These are phyloP conservation scores for Agonopterix alstromeriana DNA, from an alignment of 2,888 invertebrate genomes.

Conservation along the genomic window DNA sequence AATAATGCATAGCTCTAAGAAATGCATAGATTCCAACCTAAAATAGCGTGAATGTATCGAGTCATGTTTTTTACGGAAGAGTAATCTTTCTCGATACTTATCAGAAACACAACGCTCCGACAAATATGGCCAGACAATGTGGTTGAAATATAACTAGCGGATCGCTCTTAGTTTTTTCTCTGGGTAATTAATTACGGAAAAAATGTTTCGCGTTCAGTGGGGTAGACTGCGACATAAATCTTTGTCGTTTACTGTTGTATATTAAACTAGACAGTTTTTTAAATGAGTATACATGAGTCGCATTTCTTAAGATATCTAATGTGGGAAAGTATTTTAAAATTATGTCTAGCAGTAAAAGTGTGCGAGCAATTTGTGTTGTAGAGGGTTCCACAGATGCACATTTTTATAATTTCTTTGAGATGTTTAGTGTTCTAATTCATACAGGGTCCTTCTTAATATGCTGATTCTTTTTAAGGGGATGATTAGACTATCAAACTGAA, in stretches of 20 bases:
- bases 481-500: no score
- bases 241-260: not conserved
- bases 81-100: conserved; percentile 13
- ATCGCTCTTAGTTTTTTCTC: conserved; percentile 4
- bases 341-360: no score
- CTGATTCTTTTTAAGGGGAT: no score
- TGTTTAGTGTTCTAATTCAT: no score
- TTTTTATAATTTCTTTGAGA: no score
- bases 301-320: no score
- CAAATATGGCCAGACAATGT: conserved; percentile 8
- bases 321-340: no score
- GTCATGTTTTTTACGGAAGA: conserved; percentile 15
- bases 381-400: no score
- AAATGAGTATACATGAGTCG: not conserved
- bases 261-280: not conserved
- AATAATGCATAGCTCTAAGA: not conserved
- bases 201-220: conserved; percentile 1
- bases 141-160: conserved; percentile 2
- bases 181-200: conserved; percentile 7
- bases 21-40: conserved; percentile 7
- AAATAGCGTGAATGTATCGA: conserved; percentile 10
- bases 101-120: conserved; percentile 10
- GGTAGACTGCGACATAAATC: conserved; percentile 5
- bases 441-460: no score
- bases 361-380: no score